Base-by-base conservation (phyloP, 2,113 vertebrate genomes). In the Phaethon lepturus region DNA sequence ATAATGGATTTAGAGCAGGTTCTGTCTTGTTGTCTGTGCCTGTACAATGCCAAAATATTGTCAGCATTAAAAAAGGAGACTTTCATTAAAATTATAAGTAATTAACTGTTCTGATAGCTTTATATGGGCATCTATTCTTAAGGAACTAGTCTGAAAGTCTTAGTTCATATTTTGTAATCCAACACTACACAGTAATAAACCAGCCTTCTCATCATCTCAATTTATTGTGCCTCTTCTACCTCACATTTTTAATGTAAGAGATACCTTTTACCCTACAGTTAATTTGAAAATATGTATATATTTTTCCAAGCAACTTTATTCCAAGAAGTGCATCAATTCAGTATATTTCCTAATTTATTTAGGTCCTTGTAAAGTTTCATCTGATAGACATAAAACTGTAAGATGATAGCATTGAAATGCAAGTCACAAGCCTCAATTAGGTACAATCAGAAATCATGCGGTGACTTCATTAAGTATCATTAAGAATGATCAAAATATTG, bases 401-500 rank as follows among this genome's bases (percentile, higher is more conserved):
- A 98, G 96, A 98, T 98, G 97, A 98, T 98, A 98, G 93, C 96
- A 98, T 98, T 98, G 97, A 98, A 98, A 98, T 98, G 98, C 98
- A 98, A 98, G 98, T 98, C 98, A 98, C 98, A 98, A 97, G 98
- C 98, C 97, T 98, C 98, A 98, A 98, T 98, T 98, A 98, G 98
- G 98, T 98, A 98, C 98, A 98, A 98, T 98, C 98, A 98, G 98
- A 98, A 98, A 98, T 98, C 98, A 98, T 98, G 98, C 97, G 69
- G 98, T 98, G 98, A 98, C 98, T 98, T 98, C 98, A 98, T 98
- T 98, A 98, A 98, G 98, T 98, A 98, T 98, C 98, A 98, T 98
- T 98, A 98, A 98, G 98, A 98, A 98, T 98, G 98, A 98, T 98
- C 98, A 98, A 98, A 98, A 98, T 98, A 98, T 98, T 98, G 98